Evolutionary conservation across 1,140 invertebrate genomes (phyloP).

Genomic region (Pogonognathellus flavescens): DNA sequence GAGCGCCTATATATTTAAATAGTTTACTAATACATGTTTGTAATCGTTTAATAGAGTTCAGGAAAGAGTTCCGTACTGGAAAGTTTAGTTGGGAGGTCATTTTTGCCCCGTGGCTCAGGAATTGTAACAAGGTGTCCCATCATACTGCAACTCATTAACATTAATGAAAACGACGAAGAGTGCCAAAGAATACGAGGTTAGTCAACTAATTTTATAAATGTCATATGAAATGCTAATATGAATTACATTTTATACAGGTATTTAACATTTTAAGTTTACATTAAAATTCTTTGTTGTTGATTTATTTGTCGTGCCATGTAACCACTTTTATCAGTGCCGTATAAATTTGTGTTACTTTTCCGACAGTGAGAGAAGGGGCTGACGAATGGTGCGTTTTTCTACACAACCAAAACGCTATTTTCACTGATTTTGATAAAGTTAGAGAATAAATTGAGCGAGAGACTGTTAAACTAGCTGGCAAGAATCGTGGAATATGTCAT

Average conservation of each 20-base stretch:
- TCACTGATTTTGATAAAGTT: conserved; percentile 92
- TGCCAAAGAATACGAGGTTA: conserved; percentile 70
- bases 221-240: no score
- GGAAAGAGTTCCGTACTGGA: conserved; percentile 99
- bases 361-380: neutral
- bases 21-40: no score
- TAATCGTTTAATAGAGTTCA: conserved; percentile 82
- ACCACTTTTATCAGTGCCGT: no score
- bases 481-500: neutral
- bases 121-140: conserved; percentile 97
- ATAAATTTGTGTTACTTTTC: neutral
- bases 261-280: no score
- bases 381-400: conserved; percentile 79
- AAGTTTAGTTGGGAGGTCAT: conserved; percentile 95
- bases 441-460: conserved; percentile 70
- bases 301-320: no score
- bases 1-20: no score
- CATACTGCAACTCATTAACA: conserved; percentile 93
- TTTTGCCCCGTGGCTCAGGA: conserved; percentile 95
- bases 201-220: no score
- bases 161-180: conserved; percentile 87
- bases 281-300: no score
- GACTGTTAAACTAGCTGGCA: conserved; percentile 9
- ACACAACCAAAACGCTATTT: conserved; percentile 91
- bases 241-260: no score